phyloP scores from a whole-genome alignment of 2,888 invertebrate species.

The Tyria jacobaeae region DNA sequence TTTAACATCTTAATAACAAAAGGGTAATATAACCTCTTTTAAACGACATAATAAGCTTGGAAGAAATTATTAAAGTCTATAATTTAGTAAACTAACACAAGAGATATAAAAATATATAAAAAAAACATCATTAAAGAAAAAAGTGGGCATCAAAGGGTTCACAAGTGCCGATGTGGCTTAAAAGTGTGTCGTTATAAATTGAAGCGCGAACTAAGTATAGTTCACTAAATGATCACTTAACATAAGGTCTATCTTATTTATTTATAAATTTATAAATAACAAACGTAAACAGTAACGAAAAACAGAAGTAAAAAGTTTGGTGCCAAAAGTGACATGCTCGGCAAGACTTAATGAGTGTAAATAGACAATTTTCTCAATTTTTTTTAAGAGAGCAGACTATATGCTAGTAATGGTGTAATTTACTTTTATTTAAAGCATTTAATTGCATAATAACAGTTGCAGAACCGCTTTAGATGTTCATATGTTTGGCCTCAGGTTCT shows the following conservation, averaged over 20 bases:
- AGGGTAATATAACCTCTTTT: slow-evolving; percentile 43
- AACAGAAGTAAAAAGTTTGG: too few species aligned
- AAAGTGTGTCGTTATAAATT: slow-evolving; percentile 76
- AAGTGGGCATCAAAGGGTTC: slow-evolving; percentile 38
- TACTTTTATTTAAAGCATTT: too few species aligned
- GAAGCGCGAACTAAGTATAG: slow-evolving; percentile 83
- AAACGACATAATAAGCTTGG: slow-evolving; percentile 26
- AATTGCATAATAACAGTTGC: too few species aligned
- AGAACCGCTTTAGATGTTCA: too few species aligned
- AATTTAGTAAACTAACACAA: slow-evolving; percentile 43
- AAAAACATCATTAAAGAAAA: slow-evolving; percentile 38
- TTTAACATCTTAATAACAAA: slow-evolving; percentile 24
- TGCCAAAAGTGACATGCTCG: too few species aligned
- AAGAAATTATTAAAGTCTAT: slow-evolving; percentile 37
- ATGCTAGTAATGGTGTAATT: too few species aligned
- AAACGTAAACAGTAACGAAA: too few species aligned
- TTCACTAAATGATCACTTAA: slow-evolving; percentile 66
- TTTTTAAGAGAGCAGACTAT: too few species aligned
- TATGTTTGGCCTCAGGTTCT: too few species aligned
- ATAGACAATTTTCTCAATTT: too few species aligned
- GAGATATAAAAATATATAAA: slow-evolving; percentile 27
- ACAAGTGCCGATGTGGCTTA: slow-evolving; percentile 62
- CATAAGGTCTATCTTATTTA: slow-evolving; percentile 24
- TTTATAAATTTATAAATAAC: too few species aligned
- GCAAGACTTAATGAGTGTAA: too few species aligned